phyloP scores from a whole-genome alignment of 1,140 invertebrate genomes.

The Homarus americanus region DNA sequence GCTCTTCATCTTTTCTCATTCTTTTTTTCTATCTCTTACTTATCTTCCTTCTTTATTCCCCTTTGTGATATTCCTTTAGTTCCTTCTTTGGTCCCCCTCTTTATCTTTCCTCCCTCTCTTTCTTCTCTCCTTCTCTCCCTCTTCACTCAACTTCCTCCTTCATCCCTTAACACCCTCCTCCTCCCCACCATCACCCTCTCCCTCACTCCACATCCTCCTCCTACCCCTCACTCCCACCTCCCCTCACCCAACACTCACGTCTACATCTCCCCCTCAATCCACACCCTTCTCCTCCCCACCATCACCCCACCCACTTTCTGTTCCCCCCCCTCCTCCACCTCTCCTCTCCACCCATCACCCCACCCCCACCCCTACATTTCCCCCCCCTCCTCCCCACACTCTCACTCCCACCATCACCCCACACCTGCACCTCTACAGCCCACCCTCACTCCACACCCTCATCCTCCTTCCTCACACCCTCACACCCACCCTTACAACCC shows the following conservation, averaged over 20 bases:
- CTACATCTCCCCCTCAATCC: constrained; percentile 33
- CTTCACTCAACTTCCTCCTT: neutral
- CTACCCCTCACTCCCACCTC: neutral
- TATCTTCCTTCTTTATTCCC: too few species aligned
- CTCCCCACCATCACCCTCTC: neutral
- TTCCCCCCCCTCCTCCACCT: neutral
- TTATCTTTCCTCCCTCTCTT: neutral
- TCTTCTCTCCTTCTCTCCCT: neutral
- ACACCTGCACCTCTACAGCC: too few species aligned
- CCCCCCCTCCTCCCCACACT: neutral
- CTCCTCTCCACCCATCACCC: neutral
- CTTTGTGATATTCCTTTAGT: too few species aligned
- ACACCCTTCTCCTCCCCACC: neutral
- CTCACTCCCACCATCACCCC: neutral
- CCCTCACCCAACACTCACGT: neutral
- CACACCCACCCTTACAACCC: neutral
- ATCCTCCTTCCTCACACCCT: constrained; percentile 11
- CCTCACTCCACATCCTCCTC: too few species aligned
- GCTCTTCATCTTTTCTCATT: too few species aligned
- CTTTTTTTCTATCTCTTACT: too few species aligned
- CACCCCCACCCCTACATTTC: too few species aligned
- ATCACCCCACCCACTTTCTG: neutral
- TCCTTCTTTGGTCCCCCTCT: neutral
- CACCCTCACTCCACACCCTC: neutral
- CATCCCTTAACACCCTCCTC: neutral